Percentiles rank a stretch among this genome's conserved stretches.
Conservation (phyloP, 2,888 invertebrate genomes). For the Mimas tiliae region DNA sequence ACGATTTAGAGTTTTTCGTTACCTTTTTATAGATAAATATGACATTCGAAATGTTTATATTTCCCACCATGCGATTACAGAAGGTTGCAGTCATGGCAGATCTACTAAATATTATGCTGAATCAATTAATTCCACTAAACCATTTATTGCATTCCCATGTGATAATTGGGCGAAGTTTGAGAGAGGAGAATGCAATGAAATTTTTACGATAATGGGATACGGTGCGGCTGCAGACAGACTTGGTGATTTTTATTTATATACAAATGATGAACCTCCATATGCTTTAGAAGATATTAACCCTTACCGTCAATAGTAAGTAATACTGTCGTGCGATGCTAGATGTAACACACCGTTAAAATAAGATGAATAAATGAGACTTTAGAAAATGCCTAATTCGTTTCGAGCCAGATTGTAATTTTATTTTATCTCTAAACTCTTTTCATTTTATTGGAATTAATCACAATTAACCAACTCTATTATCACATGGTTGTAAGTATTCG, state of each 20-base stretch:
- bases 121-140: slow-evolving; percentile 83
- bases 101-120: slow-evolving; percentile 86
- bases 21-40: no score
- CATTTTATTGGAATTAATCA: no score
- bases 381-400: no score
- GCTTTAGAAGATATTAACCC: slow-evolving; percentile 59
- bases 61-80: slow-evolving; percentile 60
- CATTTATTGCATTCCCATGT: slow-evolving; percentile 85
- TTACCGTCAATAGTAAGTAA: background rate
- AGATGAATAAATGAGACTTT: no score
- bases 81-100: slow-evolving; percentile 89
- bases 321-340: background rate
- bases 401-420: no score
- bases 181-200: slow-evolving; percentile 64
- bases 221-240: slow-evolving; percentile 49
- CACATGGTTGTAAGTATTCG: no score
- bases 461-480: no score
- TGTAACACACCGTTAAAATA: background rate
- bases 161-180: slow-evolving; percentile 77
- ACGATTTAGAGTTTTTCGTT: no score
- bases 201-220: slow-evolving; percentile 84
- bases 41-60: background rate
- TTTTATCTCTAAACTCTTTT: no score
- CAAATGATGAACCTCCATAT: slow-evolving; percentile 82
- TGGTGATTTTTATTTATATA: slow-evolving; percentile 86